Percentiles rank a stretch among this genome's conserved stretches.
Conservation (phyloP, 2,113 vertebrate genomes). For the Neomonachus schauinslandi region DNA sequence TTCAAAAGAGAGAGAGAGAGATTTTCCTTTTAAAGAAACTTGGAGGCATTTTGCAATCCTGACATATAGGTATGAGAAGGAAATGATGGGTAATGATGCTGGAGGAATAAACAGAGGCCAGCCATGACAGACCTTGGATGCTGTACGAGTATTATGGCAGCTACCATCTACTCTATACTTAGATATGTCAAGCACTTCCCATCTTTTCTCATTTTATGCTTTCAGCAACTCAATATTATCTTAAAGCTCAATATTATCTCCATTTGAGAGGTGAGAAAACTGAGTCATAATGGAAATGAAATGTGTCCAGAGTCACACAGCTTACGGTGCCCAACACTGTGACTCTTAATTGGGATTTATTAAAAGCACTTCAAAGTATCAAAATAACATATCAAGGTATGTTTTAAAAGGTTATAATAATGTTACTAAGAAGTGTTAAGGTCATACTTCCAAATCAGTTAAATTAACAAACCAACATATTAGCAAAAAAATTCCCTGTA, state of each 20-base stretch:
- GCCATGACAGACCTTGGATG: neutral
- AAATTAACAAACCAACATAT: neutral
- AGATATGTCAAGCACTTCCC: neutral
- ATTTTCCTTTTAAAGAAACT: neutral
- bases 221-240: neutral
- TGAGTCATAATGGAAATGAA: neutral
- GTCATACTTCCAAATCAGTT: slow-evolving; percentile 1
- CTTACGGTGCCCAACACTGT: neutral
- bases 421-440: neutral
- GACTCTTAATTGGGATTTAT: neutral
- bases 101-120: neutral
- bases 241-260: neutral
- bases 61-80: neutral
- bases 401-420: neutral
- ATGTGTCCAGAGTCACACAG: neutral
- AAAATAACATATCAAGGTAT: neutral
- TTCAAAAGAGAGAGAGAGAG: neutral
- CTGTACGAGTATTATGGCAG: neutral
- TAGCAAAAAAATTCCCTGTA: neutral
- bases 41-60: neutral
- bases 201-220: neutral
- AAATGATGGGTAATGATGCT: neutral
- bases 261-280: slow-evolving; percentile 5
- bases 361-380: neutral
- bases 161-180: neutral